These are phyloP conservation scores for Centropristis striata DNA, from an alignment of 2,113 vertebrate genomes.

Conservation along the genomic window DNA sequence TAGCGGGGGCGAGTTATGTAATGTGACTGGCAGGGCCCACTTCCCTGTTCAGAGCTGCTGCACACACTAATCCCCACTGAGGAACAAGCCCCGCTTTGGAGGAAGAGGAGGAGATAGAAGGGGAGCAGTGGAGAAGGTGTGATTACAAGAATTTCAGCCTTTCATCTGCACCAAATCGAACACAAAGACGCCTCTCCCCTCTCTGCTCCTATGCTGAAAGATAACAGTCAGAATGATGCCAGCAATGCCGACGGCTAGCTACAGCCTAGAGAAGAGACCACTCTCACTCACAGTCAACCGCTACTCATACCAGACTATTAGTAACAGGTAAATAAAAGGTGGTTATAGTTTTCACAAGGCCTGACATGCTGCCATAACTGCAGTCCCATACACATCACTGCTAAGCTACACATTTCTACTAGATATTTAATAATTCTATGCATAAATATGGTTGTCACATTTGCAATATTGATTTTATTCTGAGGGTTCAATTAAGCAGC, in stretches of 20 bases:
- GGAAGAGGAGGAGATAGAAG: conserved; percentile 60
- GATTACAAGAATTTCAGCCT: conserved; percentile 73
- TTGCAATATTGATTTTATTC: background rate
- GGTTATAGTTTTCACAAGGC: background rate
- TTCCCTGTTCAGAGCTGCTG: conserved; percentile 80
- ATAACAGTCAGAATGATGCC: conserved; percentile 53
- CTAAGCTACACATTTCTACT: background rate
- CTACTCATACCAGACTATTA: background rate
- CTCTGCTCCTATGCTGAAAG: conserved; percentile 38
- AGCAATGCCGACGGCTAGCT: conserved; percentile 25
- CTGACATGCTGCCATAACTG: too few species aligned
- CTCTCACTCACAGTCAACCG: conserved; percentile 1
- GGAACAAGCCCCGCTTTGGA: conserved; percentile 76
- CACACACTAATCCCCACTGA: conserved; percentile 84
- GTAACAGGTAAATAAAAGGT: background rate
- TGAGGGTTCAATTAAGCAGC: background rate
- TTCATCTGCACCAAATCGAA: conserved; percentile 70
- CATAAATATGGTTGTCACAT: conserved; percentile 1
- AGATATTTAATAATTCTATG: background rate
- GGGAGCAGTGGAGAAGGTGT: conserved; percentile 54
- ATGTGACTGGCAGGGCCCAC: conserved; percentile 86
- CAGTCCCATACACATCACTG: background rate
- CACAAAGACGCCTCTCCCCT: conserved; percentile 40
- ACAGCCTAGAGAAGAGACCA: conserved; percentile 2
- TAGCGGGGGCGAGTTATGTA: conserved; percentile 86